Evolutionary conservation across 2,888 invertebrate species (phyloP).

Genomic region (Amblyjoppa fuscipennis): DNA sequence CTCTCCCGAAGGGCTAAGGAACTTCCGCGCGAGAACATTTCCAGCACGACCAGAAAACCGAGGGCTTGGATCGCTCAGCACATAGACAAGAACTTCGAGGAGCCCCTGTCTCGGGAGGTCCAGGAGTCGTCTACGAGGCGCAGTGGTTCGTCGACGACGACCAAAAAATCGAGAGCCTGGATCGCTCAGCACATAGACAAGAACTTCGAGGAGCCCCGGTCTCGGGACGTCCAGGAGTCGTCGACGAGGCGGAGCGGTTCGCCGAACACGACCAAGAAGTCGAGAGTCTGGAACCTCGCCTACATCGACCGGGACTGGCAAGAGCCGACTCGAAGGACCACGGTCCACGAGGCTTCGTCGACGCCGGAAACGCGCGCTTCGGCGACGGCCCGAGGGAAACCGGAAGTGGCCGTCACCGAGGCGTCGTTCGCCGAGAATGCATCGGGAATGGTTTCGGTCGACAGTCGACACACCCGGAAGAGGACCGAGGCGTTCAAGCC

Average conservation of each 20-base stretch:
- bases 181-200: slow-evolving; percentile 61
- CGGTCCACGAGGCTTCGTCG: slow-evolving; percentile 38
- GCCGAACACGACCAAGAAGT: slow-evolving; percentile 56
- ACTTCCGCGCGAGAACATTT: slow-evolving; percentile 53
- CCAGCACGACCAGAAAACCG: slow-evolving; percentile 59
- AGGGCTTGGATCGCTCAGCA: slow-evolving; percentile 62
- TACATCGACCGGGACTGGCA: slow-evolving; percentile 69
- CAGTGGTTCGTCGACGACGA: slow-evolving; percentile 37
- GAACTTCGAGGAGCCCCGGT: slow-evolving; percentile 57
- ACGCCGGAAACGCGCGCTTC: slow-evolving; percentile 43
- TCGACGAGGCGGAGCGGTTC: slow-evolving; percentile 35
- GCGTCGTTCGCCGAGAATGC: slow-evolving; percentile 49
- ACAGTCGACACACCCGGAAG: slow-evolving; percentile 73
- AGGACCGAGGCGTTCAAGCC: slow-evolving; percentile 69
- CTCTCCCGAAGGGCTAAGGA: slow-evolving; percentile 59
- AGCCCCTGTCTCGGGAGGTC: slow-evolving; percentile 34
- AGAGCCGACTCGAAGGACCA: slow-evolving; percentile 55
- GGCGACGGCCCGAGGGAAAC: slow-evolving; percentile 25
- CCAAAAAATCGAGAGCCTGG: slow-evolving; percentile 64
- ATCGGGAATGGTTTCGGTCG: slow-evolving; percentile 21
- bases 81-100: slow-evolving; percentile 65
- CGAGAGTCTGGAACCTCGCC: slow-evolving; percentile 63
- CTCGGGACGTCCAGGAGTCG: slow-evolving; percentile 31
- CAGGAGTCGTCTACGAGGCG: slow-evolving; percentile 45
- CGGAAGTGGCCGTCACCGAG: slow-evolving; percentile 45